A percentile compares a stretch with the other conserved stretches of the same genome.
Evolutionary conservation across 1,140 invertebrate species (phyloP).

Genomic region (Asobara japonica): DNA sequence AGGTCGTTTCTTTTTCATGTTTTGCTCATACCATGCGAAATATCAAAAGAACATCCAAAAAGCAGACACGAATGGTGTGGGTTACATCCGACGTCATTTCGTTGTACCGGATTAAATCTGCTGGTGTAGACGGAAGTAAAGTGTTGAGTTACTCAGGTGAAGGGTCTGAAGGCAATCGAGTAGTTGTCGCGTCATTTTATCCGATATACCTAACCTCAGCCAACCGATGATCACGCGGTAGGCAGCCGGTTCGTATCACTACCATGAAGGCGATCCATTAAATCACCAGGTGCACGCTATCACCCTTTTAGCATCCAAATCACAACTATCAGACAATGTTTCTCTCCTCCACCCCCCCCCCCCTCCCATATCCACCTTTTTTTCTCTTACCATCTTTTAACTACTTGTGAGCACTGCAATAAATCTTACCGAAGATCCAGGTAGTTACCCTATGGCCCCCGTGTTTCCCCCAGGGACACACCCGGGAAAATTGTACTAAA

Average conservation of each 20-base stretch:
- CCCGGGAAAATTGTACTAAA: slow-evolving; percentile 30
- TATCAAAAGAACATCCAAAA: background rate
- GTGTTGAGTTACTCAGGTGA: slow-evolving; percentile 26
- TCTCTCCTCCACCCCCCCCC: background rate
- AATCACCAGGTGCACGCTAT: slow-evolving; percentile 36
- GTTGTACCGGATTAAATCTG: slow-evolving; percentile 9
- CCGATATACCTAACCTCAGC: slow-evolving; percentile 22
- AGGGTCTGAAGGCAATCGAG: background rate
- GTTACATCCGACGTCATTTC: background rate
- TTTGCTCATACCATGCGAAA: background rate
- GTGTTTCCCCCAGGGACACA: slow-evolving; percentile 35
- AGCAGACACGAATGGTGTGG: background rate
- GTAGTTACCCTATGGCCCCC: slow-evolving; percentile 31
- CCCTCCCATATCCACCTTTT: background rate
- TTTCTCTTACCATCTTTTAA: background rate
- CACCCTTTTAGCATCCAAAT: slow-evolving; percentile 21
- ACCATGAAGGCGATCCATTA: slow-evolving; percentile 34
- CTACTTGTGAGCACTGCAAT: slow-evolving; percentile 33
- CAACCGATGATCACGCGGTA: background rate
- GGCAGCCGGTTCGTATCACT: slow-evolving; percentile 2
- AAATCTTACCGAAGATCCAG: slow-evolving; percentile 44
- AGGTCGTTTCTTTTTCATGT: too few species aligned
- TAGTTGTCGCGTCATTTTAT: slow-evolving; percentile 30
- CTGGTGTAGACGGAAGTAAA: slow-evolving; percentile 11
- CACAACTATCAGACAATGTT: slow-evolving; percentile 2